Evolutionary conservation across 2,113 vertebrate species (phyloP), one percentile per base, ranked within the genome.

Genomic region (Felis chaus): DNA sequence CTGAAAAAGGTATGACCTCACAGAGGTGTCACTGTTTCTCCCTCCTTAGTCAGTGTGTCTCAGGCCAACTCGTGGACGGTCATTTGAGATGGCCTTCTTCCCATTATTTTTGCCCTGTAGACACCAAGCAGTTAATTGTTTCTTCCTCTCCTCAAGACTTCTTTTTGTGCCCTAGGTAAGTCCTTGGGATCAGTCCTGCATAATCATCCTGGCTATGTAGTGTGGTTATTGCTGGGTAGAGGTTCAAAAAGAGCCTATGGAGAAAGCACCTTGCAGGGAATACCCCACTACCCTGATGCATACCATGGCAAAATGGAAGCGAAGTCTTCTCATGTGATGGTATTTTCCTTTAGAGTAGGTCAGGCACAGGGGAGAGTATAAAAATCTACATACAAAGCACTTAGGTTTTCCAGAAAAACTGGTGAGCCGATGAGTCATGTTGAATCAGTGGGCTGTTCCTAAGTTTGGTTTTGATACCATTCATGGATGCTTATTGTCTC

Each of bases 31-130:
- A 16, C 81, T 82, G 36, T 82, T 89, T 97, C 91, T 48, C 45
- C 69, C 68, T 89, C 86, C 85, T 97, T 39, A 6, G 50, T 41
- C 91, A 81, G 82, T 85, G 29, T 71, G 15, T 93, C 96, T 97
- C 81, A 87, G 97, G 92, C 76, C n/a, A 79, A 94, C 76, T 98
- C 88, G 69, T 31, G 76, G 87, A 96, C 87, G 57, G 31, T 78
- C 48, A 8, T 55, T 55, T 36, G 48, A 15, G 53, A 39, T 82
- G 53, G 8, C n/a, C 96, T 89, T 66, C n/a, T 96, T 69, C 31
- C 69, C 48, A 79, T 88, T 78, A 79, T 74, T 71, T 93, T 88
- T 95, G 55, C 33, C 80, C 55, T 81, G 18, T n/a, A 65, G 69
- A 89, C 33, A 71, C 39, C 33, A 27, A 84, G 41, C n/a, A 50